A percentile compares a stretch with the other conserved stretches of the same genome.
Conservation (phyloP, 2,797 vertebrate genomes). For the Brachyrhaphis roseni region DNA sequence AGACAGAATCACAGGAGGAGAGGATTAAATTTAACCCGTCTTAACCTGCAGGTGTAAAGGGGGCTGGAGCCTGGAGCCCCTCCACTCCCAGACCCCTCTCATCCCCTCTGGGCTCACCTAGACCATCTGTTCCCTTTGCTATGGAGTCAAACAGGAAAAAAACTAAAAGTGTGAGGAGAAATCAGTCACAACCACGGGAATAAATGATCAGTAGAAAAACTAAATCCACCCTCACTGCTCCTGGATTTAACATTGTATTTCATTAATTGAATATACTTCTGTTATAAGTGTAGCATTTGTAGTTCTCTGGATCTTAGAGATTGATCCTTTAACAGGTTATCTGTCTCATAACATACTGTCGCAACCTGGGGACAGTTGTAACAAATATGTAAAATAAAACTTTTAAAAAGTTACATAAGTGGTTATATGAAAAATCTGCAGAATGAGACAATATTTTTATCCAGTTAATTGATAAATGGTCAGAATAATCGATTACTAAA, state of each 20-base stretch:
- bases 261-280: not conserved
- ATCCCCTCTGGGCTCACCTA: constrained; percentile 50
- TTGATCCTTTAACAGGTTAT: no score
- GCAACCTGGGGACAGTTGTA: no score
- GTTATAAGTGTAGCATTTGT: not conserved
- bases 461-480: no score
- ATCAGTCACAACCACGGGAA: not conserved
- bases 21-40: constrained; percentile 72
- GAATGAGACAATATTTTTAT: no score
- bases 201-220: not conserved
- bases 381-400: no score
- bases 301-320: not conserved
- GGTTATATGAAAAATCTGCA: no score
- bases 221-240: not conserved
- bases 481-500: no score
- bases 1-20: constrained; percentile 33
- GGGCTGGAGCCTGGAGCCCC: constrained; percentile 29
- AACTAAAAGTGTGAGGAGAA: constrained; percentile 15
- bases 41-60: constrained; percentile 62
- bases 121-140: constrained; percentile 70
- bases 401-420: no score
- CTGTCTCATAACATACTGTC: no score
- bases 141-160: constrained; percentile 24
- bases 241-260: not conserved
- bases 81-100: constrained; percentile 51